Percentiles rank a stretch among this genome's conserved stretches.
These are phyloP conservation scores for Mus caroli DNA, from an alignment of 2,797 vertebrate species.

Conservation along the genomic window DNA sequence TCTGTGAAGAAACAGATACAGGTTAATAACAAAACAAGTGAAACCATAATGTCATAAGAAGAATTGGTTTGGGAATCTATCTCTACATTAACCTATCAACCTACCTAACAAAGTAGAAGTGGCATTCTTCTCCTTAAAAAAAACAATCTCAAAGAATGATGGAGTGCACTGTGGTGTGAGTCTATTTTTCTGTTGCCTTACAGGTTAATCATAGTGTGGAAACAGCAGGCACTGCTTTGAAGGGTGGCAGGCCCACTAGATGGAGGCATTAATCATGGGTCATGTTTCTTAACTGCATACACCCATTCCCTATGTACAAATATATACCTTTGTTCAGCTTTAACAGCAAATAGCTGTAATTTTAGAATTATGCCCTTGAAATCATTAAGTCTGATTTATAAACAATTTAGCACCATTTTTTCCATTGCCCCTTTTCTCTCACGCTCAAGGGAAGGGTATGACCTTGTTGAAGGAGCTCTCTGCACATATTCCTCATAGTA, in stretches of 20 bases:
- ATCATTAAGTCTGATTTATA: constrained; percentile 69
- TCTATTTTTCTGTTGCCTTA: constrained; percentile 78
- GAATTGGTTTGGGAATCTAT: not conserved
- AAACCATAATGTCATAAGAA: constrained; percentile 14
- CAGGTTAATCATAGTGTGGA: constrained; percentile 78
- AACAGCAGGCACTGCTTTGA: constrained; percentile 64
- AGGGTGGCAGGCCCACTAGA: constrained; percentile 61
- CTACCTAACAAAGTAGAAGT: not conserved
- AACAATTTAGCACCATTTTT: constrained; percentile 43
- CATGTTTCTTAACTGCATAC: not conserved
- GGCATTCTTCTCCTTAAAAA: constrained; percentile 32
- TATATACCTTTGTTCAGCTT: constrained; percentile 3
- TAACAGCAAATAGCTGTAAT: constrained; percentile 22
- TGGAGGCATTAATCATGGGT: constrained; percentile 75
- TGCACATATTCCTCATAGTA: not conserved
- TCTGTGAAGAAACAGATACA: not conserved
- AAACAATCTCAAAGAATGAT: constrained; percentile 58
- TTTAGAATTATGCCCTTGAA: constrained; percentile 54
- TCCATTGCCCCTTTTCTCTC: not conserved
- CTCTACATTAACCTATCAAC: not conserved
- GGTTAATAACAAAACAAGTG: constrained; percentile 31
- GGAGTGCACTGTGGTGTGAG: constrained; percentile 52
- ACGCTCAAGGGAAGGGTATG: not conserved
- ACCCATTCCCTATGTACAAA: not conserved
- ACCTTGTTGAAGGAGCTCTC: constrained; percentile 58